phyloP scores from a whole-genome alignment of 2,888 invertebrate genomes.

The Stegana nigrithorax region DNA sequence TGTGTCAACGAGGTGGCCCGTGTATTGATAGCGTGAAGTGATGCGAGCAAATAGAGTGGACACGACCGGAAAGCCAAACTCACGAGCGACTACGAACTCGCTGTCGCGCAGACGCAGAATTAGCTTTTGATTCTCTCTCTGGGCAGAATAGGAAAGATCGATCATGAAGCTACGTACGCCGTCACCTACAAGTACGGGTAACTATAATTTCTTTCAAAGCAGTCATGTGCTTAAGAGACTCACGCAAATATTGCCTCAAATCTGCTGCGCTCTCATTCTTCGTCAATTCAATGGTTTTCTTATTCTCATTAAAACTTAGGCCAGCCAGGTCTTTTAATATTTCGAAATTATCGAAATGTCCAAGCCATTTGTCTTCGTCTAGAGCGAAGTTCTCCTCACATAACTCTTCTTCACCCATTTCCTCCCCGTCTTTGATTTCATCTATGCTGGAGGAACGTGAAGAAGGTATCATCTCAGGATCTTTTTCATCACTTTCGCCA shows the following conservation, averaged over 20 bases:
- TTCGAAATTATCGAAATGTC: conserved; percentile 49
- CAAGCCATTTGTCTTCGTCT: conserved; percentile 51
- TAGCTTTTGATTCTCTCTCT: conserved; percentile 44
- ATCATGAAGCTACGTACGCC: conserved; percentile 57
- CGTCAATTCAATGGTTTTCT: conserved; percentile 51
- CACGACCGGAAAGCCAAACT: conserved; percentile 50
- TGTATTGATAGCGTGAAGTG: conserved; percentile 57
- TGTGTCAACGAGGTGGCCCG: conserved; percentile 44
- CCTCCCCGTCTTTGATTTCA: too few species aligned
- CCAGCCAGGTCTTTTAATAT: conserved; percentile 39
- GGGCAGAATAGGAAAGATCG: conserved; percentile 54
- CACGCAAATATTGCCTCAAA: conserved; percentile 41
- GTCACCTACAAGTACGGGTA: conserved; percentile 28
- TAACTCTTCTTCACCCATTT: conserved; percentile 31
- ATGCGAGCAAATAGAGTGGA: conserved; percentile 53
- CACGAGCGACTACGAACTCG: conserved; percentile 48
- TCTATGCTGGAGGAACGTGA: not conserved
- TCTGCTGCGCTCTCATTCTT: conserved; percentile 24
- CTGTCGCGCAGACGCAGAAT: conserved; percentile 53
- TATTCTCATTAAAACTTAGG: conserved; percentile 39
- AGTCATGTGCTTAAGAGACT: conserved; percentile 26
- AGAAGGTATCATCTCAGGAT: conserved; percentile 24
- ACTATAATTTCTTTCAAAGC: not conserved
- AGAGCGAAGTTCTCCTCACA: conserved; percentile 35
- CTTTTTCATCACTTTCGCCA: conserved; percentile 19